These are phyloP conservation scores for Montipora capricornis DNA, from an alignment of 64 coral and sea anemone species.

Conservation along the genomic window DNA sequence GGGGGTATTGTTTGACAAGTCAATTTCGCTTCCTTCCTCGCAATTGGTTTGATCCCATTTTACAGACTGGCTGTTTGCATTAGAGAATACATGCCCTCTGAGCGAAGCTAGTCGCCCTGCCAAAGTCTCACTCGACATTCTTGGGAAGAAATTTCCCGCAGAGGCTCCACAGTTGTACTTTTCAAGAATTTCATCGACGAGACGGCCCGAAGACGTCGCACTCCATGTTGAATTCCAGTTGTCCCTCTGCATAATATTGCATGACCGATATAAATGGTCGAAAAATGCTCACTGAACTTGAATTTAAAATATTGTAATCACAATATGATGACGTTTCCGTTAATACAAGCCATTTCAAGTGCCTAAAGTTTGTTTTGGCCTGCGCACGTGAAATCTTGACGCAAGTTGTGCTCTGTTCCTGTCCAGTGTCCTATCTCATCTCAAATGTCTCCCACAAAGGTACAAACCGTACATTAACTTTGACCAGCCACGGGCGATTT, in stretches of 20 bases:
- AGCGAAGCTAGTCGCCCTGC: slow-evolving; percentile 48
- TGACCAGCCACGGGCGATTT: not conserved
- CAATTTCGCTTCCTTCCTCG: slow-evolving; percentile 27
- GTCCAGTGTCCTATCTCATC: not conserved
- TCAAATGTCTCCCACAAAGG: not conserved
- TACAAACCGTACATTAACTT: not conserved
- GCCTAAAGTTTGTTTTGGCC: not conserved
- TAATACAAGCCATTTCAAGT: not conserved
- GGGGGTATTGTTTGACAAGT: slow-evolving; percentile 70
- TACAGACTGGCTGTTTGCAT: slow-evolving; percentile 56
- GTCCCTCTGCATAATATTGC: not conserved
- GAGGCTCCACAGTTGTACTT: slow-evolving; percentile 41
- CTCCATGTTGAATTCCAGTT: slow-evolving; percentile 16
- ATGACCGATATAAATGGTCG: not conserved
- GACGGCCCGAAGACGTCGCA: slow-evolving; percentile 22
- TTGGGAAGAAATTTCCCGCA: slow-evolving; percentile 56
- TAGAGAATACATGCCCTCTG: slow-evolving; percentile 67
- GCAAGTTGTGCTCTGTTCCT: not conserved
- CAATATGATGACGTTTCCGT: not conserved
- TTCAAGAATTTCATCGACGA: slow-evolving; percentile 54
- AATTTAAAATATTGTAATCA: not conserved
- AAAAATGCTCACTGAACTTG: not conserved
- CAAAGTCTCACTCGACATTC: slow-evolving; percentile 43
- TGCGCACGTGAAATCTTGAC: slow-evolving; percentile 6
- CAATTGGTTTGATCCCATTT: slow-evolving; percentile 69